These are phyloP conservation scores for Okamejei kenojei DNA, from an alignment of 2,797 vertebrate genomes.

Conservation along the genomic window DNA sequence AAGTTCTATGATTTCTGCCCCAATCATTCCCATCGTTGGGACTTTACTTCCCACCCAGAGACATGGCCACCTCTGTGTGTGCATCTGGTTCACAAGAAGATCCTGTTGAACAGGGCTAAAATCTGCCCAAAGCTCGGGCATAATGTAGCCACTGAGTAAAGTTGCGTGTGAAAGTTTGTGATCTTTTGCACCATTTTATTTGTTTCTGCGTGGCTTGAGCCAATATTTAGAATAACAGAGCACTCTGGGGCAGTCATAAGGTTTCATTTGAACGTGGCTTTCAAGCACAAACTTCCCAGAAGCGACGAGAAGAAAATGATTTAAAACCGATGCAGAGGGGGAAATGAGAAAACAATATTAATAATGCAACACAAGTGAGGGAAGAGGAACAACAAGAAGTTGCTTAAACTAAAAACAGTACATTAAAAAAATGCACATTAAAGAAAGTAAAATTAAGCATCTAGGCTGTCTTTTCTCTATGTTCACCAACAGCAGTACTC, in stretches of 20 bases:
- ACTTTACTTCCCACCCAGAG: neutral
- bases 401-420: neutral
- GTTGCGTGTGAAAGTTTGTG: neutral
- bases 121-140: neutral
- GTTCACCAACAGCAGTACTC: neutral
- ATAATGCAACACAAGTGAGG: neutral
- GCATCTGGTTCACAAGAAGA: neutral
- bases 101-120: neutral
- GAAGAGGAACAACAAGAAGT: neutral
- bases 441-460: too few species aligned
- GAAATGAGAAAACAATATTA: neutral
- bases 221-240: neutral
- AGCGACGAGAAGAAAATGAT: too few species aligned
- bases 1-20: neutral
- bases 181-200: neutral
- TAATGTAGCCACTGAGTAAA: neutral
- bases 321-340: neutral
- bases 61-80: neutral
- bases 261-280: neutral
- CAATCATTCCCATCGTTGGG: neutral
- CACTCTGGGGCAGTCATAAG: neutral
- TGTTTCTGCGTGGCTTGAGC: neutral
- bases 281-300: neutral
- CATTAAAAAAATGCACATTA: too few species aligned
- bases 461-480: neutral